Percentiles rank a stretch among this genome's conserved stretches.
Conservation (phyloP, 1,140 invertebrate species). For the Contarinia nasturtii region DNA sequence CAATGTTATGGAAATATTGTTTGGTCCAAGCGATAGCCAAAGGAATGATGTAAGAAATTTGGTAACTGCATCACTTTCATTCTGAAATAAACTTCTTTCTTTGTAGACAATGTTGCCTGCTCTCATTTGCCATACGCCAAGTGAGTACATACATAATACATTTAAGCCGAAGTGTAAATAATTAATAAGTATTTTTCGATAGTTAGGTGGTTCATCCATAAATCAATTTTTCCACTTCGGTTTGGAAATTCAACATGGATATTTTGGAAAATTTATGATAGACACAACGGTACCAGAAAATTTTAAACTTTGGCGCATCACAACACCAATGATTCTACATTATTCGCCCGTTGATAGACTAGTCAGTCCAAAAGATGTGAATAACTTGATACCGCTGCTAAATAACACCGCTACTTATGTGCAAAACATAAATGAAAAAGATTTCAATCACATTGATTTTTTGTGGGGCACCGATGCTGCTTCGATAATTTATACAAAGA, state of each 20-base stretch:
- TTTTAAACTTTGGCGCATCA: constrained; percentile 36
- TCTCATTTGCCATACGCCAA: constrained; percentile 53
- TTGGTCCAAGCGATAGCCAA: background rate
- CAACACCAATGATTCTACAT: constrained; percentile 39
- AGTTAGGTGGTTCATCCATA: constrained; percentile 52
- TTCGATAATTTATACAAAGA: constrained; percentile 34
- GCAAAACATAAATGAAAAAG: constrained; percentile 19
- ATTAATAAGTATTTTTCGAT: no score
- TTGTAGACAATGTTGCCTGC: constrained; percentile 30
- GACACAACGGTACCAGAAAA: constrained; percentile 36
- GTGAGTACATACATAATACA: no score
- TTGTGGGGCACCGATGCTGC: constrained; percentile 40
- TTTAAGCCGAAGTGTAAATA: no score
- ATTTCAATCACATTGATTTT: constrained; percentile 41
- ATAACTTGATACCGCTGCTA: constrained; percentile 20
- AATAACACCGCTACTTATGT: constrained; percentile 23
- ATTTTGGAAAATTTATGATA: constrained; percentile 27
- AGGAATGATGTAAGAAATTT: background rate
- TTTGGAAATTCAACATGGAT: constrained; percentile 29
- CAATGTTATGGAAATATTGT: constrained; percentile 27
- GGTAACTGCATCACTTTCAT: background rate
- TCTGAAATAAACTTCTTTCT: background rate
- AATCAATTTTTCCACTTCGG: constrained; percentile 55
- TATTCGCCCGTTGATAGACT: constrained; percentile 42
- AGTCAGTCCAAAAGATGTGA: constrained; percentile 27